Evolutionary conservation across 2,888 invertebrate genomes (phyloP).

Genomic region (Spilarctia lutea): DNA sequence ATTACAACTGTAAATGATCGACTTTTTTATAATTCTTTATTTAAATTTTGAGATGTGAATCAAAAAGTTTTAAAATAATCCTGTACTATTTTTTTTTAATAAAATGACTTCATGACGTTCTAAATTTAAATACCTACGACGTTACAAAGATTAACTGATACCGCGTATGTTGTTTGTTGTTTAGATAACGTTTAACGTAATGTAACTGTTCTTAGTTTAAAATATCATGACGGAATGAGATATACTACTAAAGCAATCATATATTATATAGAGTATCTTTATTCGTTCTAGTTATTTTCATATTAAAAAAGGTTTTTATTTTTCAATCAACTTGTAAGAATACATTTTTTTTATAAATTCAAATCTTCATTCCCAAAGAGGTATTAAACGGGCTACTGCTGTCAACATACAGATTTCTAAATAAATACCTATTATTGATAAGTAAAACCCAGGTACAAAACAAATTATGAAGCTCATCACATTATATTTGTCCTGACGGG

Average conservation of each 20-base stretch:
- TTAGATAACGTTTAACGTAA: background rate
- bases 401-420: too few species aligned
- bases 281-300: background rate
- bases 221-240: background rate
- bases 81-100: background rate
- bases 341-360: background rate
- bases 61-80: background rate
- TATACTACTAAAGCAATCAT: background rate
- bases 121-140: background rate
- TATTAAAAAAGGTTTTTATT: background rate
- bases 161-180: background rate
- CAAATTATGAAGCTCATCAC: too few species aligned
- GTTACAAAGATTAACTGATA: background rate
- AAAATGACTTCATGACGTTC: background rate
- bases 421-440: too few species aligned
- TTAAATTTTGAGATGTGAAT: background rate
- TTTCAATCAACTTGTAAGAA: background rate
- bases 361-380: too few species aligned
- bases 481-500: background rate
- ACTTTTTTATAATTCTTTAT: background rate
- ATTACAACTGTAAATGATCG: background rate
- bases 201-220: background rate
- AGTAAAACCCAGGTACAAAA: too few species aligned
- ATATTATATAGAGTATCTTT: background rate
- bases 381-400: too few species aligned